Base-by-base conservation (phyloP, 2,113 vertebrate genomes). In the Lynx canadensis region DNA sequence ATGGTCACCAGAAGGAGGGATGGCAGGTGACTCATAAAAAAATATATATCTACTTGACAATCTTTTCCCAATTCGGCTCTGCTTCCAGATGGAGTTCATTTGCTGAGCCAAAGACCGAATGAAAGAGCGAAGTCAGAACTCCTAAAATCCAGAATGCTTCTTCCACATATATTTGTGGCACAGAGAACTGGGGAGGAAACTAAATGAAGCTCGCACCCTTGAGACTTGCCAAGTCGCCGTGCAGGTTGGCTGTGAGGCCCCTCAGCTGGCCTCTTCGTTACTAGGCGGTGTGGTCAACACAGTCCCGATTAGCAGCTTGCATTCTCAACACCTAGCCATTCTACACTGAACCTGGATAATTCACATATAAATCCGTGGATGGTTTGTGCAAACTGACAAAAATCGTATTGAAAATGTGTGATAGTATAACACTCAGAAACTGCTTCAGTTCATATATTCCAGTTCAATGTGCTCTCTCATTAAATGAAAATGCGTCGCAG, bases 51-150 rank as follows among this genome's bases (percentile, higher is more conserved):
- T 19, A 29, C 25, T 78, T 52, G 41, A 65, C 60, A 86, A 1
- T 92, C 86, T 95, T 88, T 86, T 65, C 83, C 68, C 41, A 96
- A 10, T 60, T 68, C 92, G 84, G 16, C 73, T 97, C 92, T 66
- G 33, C 74, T 87, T 89, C 80, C 79, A 97, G 69, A 66, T 41
- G n/a, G 87, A 95, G 50, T 31, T 74, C 73, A 80, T 41, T 85
- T 79, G 80, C 73, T 48, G 71, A 92, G 69, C 29, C 38, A 41
- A 94, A 96, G 65, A 82, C 48, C 69, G 81, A 29, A 83, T 96
- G 82, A 76, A 79, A 93, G 93, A n/a, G 91, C 14, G 60, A 82
- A 71, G 14, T 57, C 60, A 73, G 55, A 89, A 89, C 3, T 52
- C 86, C 45, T 45, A 11, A 63, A 79, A 71, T 90, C 18, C 68